These are phyloP conservation scores for Calephelis nemesis DNA, from an alignment of 1,140 invertebrate genomes.

Conservation along the genomic window DNA sequence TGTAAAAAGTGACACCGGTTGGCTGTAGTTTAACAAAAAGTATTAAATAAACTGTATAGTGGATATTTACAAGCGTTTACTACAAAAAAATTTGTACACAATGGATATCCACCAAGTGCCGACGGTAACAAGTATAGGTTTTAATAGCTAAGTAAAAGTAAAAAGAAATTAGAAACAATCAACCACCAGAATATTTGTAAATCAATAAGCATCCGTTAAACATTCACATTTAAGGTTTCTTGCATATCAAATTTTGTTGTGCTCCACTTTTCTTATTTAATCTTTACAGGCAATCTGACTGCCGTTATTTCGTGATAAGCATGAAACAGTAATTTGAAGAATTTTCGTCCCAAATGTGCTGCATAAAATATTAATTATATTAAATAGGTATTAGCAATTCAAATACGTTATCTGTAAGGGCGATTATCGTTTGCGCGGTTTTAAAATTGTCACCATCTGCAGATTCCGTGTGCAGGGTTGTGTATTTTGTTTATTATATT, in stretches of 20 bases:
- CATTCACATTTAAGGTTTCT: not conserved
- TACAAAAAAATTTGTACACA: too few relatives aligned
- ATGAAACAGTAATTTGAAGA: constrained; percentile 15
- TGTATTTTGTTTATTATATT: constrained; percentile 2
- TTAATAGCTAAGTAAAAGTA: too few relatives aligned
- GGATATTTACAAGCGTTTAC: too few relatives aligned
- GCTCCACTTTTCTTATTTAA: not conserved
- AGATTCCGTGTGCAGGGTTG: constrained; percentile 33
- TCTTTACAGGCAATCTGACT: not conserved
- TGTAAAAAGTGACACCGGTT: too few relatives aligned
- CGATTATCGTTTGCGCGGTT: constrained; percentile 44
- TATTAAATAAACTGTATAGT: too few relatives aligned
- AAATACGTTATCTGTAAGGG: constrained; percentile 33
- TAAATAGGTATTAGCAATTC: constrained; percentile 17
- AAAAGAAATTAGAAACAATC: too few relatives aligned
- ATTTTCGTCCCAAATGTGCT: constrained; percentile 17
- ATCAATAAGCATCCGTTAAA: too few relatives aligned
- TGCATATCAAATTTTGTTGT: not conserved
- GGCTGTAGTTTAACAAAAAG: too few relatives aligned
- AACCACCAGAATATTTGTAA: too few relatives aligned
- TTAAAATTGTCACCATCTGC: constrained; percentile 52
- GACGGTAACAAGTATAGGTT: too few relatives aligned
- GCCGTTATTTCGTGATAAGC: constrained; percentile 8
- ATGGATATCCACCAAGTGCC: too few relatives aligned
- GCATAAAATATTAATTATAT: constrained; percentile 22